These are phyloP conservation scores for Labrus mixtus DNA, from an alignment of 2,113 vertebrate genomes.

Conservation along the genomic window DNA sequence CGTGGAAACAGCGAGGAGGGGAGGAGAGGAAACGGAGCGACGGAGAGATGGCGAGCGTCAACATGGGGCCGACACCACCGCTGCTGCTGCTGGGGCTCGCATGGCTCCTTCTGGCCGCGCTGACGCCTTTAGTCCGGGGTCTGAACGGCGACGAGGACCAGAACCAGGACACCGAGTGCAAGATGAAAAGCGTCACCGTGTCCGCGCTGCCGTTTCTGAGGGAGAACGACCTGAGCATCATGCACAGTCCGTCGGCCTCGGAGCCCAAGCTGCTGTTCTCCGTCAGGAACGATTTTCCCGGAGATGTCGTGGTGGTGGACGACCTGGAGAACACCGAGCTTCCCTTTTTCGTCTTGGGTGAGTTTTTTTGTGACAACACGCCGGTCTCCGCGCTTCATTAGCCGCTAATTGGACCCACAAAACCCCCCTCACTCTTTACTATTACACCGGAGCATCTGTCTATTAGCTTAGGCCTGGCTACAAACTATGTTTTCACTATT, in stretches of 20 bases:
- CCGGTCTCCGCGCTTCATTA: conserved; percentile 3
- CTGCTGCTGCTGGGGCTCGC: conserved; percentile 44
- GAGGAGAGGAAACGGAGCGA: conserved; percentile 57
- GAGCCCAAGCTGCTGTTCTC: conserved; percentile 99
- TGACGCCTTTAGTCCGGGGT: conserved; percentile 36
- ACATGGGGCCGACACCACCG: conserved; percentile 74
- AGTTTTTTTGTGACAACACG: conserved; percentile 15
- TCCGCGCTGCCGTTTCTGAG: conserved; percentile 97
- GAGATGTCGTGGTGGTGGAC: conserved; percentile 95
- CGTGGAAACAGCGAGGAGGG: conserved; percentile 34
- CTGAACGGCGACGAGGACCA: conserved; percentile 86
- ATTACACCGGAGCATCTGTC: conserved; percentile 37
- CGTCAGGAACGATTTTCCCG: conserved; percentile 97
- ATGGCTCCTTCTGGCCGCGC: conserved; percentile 57
- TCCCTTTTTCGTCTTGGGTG: conserved; percentile 90
- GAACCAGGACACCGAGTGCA: conserved; percentile 93
- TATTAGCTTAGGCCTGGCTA: conserved; percentile 65
- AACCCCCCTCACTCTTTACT: neutral
- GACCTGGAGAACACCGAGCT: conserved; percentile 99
- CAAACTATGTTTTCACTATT: neutral
- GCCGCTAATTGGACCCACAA: conserved; percentile 23
- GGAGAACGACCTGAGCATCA: conserved; percentile 99
- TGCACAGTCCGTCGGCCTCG: conserved; percentile 98
- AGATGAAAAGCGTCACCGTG: conserved; percentile 98
- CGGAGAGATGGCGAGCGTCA: conserved; percentile 73